phyloP scores from a whole-genome alignment of 2,888 invertebrate species.

The Drosophila rubida region DNA sequence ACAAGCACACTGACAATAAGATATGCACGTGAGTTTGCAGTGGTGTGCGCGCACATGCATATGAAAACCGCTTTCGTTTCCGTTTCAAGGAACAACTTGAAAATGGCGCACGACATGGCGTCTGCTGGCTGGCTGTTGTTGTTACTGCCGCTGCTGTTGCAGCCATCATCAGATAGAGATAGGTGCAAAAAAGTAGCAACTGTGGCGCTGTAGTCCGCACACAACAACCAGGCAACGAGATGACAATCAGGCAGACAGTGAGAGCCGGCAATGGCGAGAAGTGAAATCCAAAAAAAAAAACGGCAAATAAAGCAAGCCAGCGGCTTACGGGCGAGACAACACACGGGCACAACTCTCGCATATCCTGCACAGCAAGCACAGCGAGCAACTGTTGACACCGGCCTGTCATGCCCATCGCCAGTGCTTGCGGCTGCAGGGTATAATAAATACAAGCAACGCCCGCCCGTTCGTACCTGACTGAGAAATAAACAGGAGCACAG shows the following conservation, averaged over 20 bases:
- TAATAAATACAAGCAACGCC: constrained; percentile 31
- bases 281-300: constrained; percentile 35
- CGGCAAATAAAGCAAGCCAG: constrained; percentile 18
- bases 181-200: constrained; percentile 72
- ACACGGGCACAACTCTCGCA: not conserved
- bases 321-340: not conserved
- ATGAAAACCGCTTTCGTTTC: constrained; percentile 81
- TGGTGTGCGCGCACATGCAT: constrained; percentile 70
- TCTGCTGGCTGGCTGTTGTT: constrained; percentile 42
- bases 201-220: constrained; percentile 39
- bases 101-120: constrained; percentile 73
- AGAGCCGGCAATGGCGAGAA: constrained; percentile 31
- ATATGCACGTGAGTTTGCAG: constrained; percentile 18
- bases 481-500: constrained; percentile 72
- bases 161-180: constrained; percentile 68
- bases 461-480: constrained; percentile 40
- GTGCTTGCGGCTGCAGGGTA: constrained; percentile 15
- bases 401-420: not conserved
- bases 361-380: not conserved
- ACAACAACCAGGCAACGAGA: constrained; percentile 53
- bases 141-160: constrained; percentile 3
- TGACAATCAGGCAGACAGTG: constrained; percentile 70
- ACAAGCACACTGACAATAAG: not conserved
- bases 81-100: constrained; percentile 77
- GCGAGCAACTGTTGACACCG: not conserved